A percentile compares a stretch with the other conserved stretches of the same genome.
phyloP scores from a whole-genome alignment of 1,140 invertebrate species.

The Drosophila teissieri region DNA sequence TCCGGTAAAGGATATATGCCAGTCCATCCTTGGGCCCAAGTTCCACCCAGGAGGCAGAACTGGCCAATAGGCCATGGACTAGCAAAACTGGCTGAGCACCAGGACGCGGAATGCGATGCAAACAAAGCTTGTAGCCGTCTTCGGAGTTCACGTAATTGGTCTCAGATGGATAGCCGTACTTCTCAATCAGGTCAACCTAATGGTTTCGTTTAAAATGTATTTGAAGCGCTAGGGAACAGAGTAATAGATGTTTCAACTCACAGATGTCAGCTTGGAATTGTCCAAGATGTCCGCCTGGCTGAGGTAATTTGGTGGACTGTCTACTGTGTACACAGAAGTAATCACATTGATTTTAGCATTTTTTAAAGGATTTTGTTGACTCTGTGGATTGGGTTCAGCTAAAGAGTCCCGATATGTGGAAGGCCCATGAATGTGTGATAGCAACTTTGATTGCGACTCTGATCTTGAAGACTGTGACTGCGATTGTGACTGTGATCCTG shows the following conservation, averaged over 20 bases:
- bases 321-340: background rate
- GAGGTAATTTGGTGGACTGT: background rate
- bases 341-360: background rate
- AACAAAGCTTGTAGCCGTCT: conserved; percentile 85
- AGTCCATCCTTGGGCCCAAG: conserved; percentile 85
- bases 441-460: too few species aligned
- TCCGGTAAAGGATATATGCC: conserved; percentile 88
- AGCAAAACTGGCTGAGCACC: conserved; percentile 85
- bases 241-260: background rate
- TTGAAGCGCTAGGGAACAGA: too few species aligned
- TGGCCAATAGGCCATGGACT: conserved; percentile 88
- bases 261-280: conserved; percentile 13
- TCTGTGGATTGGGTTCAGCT: too few species aligned
- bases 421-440: too few species aligned
- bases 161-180: conserved; percentile 87
- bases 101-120: conserved; percentile 82
- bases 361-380: background rate
- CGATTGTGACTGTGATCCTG: background rate
- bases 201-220: background rate
- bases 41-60: conserved; percentile 86
- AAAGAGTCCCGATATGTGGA: too few species aligned
- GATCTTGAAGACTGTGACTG: too few species aligned
- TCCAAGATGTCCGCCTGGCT: conserved; percentile 2
- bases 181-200: conserved; percentile 76
- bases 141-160: conserved; percentile 84